Evolutionary conservation across 2,113 vertebrate genomes (phyloP).

Genomic region (Dinomys branickii): DNA sequence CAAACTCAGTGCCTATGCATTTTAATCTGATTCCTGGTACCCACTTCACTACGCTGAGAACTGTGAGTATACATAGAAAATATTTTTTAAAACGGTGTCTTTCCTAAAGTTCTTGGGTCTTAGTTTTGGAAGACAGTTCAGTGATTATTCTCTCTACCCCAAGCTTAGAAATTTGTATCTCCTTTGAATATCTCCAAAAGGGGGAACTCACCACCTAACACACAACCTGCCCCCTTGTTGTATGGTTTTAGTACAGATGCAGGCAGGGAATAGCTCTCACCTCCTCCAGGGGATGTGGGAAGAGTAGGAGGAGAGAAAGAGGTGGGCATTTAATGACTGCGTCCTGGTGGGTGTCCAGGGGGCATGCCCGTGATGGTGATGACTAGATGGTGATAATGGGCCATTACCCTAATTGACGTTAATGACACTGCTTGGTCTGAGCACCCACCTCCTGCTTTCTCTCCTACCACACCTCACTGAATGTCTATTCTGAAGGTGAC

Average conservation of each 20-base stretch:
- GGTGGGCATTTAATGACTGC: slow-evolving; percentile 58
- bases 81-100: not conserved
- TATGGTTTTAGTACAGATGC: not conserved
- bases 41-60: not conserved
- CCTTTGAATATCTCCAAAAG: not conserved
- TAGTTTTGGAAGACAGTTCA: not conserved
- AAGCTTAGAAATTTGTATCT: not conserved
- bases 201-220: not conserved
- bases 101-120: not conserved
- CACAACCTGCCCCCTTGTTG: not conserved
- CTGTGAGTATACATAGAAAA: not conserved
- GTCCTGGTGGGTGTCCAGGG: slow-evolving; percentile 46
- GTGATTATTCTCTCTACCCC: not conserved
- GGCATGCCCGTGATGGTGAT: slow-evolving; percentile 44
- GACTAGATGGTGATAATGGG: slow-evolving; percentile 62
- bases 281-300: not conserved
- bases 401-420: slow-evolving; percentile 77
- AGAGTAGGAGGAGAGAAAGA: slow-evolving; percentile 51
- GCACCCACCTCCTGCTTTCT: slow-evolving; percentile 68
- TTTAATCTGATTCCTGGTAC: not conserved
- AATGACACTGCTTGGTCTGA: slow-evolving; percentile 68
- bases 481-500: not conserved
- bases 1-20: not conserved
- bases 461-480: slow-evolving; percentile 61
- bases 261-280: not conserved